phyloP scores from a whole-genome alignment of 2,888 invertebrate genomes.

The Ypsolopha sequella region DNA sequence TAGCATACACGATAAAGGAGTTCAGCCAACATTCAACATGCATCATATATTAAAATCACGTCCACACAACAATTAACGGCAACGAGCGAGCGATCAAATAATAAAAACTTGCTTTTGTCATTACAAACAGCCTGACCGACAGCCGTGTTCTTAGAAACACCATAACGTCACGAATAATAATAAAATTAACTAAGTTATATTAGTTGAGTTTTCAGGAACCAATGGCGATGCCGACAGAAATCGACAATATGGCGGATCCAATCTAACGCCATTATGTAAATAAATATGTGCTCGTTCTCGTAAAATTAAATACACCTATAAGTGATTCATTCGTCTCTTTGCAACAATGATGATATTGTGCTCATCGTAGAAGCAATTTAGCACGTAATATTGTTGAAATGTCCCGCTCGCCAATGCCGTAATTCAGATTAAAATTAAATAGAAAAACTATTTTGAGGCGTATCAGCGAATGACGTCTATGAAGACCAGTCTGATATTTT shows the following conservation, averaged over 20 bases:
- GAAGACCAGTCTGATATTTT: conserved; percentile 13
- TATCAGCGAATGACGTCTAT: neutral
- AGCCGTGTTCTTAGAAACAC: conserved; percentile 43
- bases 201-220: conserved; percentile 6
- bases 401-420: neutral
- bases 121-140: conserved; percentile 42
- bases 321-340: conserved; percentile 1
- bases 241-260: conserved; percentile 37
- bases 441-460: neutral
- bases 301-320: neutral
- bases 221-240: conserved; percentile 20
- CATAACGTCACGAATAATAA: conserved; percentile 39
- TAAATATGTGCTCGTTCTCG: neutral
- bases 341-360: neutral
- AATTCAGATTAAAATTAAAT: neutral
- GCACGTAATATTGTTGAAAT: neutral
- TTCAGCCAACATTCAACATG: conserved; percentile 37
- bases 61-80: conserved; percentile 60
- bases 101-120: conserved; percentile 61
- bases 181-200: conserved; percentile 10
- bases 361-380: neutral
- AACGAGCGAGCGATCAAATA: conserved; percentile 63
- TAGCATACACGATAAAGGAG: conserved; percentile 58
- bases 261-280: conserved; percentile 1
- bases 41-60: conserved; percentile 69